These are phyloP conservation scores for Ditylenchus weischeri DNA, from an alignment of 2,888 invertebrate genomes.

Conservation along the genomic window DNA sequence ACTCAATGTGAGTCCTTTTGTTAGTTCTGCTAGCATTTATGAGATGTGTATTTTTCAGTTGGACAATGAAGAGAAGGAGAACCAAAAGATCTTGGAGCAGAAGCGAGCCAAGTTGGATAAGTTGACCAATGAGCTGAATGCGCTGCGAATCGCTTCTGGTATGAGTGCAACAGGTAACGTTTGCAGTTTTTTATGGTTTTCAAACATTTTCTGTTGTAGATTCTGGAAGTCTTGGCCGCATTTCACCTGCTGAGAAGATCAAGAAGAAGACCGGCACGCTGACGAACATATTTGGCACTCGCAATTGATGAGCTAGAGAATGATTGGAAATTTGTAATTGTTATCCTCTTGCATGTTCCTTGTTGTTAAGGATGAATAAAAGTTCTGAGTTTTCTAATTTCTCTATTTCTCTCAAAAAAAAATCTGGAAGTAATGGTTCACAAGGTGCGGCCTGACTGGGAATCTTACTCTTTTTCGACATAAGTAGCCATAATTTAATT, in stretches of 20 bases:
- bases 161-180: no score
- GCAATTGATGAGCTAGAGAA: no score
- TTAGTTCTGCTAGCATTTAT: neutral
- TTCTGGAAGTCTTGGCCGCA: slow-evolving; percentile 26
- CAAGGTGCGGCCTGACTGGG: no score
- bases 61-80: slow-evolving; percentile 32
- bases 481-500: neutral
- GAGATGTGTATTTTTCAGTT: slow-evolving; percentile 17
- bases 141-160: slow-evolving; percentile 22
- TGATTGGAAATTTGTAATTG: no score
- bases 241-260: slow-evolving; percentile 34
- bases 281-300: no score
- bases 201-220: slow-evolving; percentile 22
- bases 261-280: slow-evolving; percentile 44
- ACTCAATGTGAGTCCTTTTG: slow-evolving; percentile 24
- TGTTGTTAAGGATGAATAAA: no score
- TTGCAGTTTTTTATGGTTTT: no score
- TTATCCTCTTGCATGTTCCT: no score
- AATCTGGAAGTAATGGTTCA: no score
- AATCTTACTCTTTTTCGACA: neutral
- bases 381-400: no score
- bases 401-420: no score
- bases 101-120: slow-evolving; percentile 29
- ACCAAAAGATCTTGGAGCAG: slow-evolving; percentile 28
- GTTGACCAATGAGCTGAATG: slow-evolving; percentile 25